Conservation (phyloP, 2,797 vertebrate species). For the Philypnodon macrostomus region DNA sequence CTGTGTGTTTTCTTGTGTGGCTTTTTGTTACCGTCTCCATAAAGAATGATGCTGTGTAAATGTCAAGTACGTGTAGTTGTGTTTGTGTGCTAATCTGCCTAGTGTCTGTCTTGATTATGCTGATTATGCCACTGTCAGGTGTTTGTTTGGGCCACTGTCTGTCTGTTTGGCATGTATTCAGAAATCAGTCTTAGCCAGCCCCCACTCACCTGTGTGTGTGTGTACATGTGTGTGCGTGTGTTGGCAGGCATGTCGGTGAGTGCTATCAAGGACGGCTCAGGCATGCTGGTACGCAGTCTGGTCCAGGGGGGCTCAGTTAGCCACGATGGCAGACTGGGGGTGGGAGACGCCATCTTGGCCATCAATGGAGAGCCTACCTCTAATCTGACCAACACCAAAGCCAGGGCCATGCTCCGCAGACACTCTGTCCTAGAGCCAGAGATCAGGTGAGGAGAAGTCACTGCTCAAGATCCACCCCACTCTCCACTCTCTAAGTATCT, state of each 20-base stretch:
- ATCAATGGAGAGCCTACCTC: conserved; percentile 88
- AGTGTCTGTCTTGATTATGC: conserved; percentile 72
- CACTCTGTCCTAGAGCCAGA: conserved; percentile 92
- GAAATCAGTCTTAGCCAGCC: conserved; percentile 53
- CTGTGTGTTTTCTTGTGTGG: conserved; percentile 14
- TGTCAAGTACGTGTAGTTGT: conserved; percentile 60
- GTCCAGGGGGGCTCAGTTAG: conserved; percentile 90
- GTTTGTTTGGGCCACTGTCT: conserved; percentile 65
- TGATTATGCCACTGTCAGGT: conserved; percentile 66
- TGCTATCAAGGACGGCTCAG: conserved; percentile 89
- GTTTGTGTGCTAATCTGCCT: conserved; percentile 70
- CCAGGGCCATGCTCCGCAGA: conserved; percentile 88
- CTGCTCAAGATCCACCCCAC: conserved; percentile 6
- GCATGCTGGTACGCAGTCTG: conserved; percentile 90
- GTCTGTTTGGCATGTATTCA: conserved; percentile 62
- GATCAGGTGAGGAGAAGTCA: conserved; percentile 81
- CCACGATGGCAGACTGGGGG: conserved; percentile 88
- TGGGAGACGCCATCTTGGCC: conserved; percentile 89
- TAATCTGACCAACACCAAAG: conserved; percentile 85
- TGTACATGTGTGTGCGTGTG: conserved; percentile 32
- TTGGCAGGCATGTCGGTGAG: conserved; percentile 93
- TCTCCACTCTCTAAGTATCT: neutral
- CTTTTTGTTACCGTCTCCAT: conserved; percentile 25
- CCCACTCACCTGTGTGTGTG: conserved; percentile 56
- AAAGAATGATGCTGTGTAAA: conserved; percentile 49